Base-by-base conservation (phyloP, 1,140 invertebrate species). In the Antheraea pernyi region DNA sequence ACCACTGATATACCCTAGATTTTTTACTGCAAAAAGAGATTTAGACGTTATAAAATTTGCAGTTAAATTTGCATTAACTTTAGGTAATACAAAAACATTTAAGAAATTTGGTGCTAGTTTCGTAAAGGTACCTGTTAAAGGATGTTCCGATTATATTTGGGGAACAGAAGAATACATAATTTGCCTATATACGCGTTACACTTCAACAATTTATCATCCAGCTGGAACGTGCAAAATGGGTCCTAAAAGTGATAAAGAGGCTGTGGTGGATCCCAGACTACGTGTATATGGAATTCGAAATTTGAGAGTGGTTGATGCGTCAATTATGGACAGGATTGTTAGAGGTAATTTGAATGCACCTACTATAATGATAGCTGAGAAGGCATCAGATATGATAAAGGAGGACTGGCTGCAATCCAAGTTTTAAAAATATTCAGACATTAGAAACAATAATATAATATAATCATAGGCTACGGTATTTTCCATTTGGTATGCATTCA, bases 1-100 rank as follows among this genome's bases (percentile, higher is more conserved):
- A 76, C 98, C 98, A 0, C 90, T 96, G 39, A 97, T 99, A 58
- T 95, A 96, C 81, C 94, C 97, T 0, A 96, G 96, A 77, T 98
- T 97, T 81, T 95, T 96, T 59, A 91, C 93, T n/a, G 86, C 95
- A 80, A 89, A 93, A 46, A 92, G 94, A 59, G 96, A 97, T 75
- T 74, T 96, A 48, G 93, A 95, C 70, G 87, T 94, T 6, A 85
- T 96, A 11, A 86, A 95, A 0, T 87, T 93, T 42, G 95, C 94
- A 5, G 87, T 95, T 0, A 88, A 93, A 67, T 89, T 89, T 37
- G 90, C 93, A 0, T 76, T 95, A 18, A 85, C 92, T 42, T 71
- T 96, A 46, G 88, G 93, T 73, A 78, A 94, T 6, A 95, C 95
- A 0, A 81, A 91, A 39, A 88, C 94, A 0, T 95, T 96, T 83